phyloP scores from a whole-genome alignment of 2,888 invertebrate species.

The Eupithecia exiguata region DNA sequence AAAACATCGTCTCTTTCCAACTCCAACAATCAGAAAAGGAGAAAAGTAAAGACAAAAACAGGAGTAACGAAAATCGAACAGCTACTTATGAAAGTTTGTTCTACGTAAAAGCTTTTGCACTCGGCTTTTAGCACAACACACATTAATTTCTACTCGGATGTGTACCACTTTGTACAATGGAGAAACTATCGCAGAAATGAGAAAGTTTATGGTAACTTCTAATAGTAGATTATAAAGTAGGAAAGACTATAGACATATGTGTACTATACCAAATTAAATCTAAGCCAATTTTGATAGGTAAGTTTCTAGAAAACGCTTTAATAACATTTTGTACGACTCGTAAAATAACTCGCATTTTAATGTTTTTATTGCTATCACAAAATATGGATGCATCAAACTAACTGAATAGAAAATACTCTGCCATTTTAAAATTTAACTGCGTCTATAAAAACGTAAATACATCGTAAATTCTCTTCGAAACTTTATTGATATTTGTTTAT shows the following conservation, averaged over 20 bases:
- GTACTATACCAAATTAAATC: neutral
- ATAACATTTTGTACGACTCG: neutral
- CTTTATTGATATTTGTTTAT: conserved; percentile 11
- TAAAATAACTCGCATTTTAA: neutral
- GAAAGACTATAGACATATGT: neutral
- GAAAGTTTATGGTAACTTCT: conserved; percentile 17
- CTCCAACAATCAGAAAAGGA: conserved; percentile 22
- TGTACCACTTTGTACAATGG: conserved; percentile 43
- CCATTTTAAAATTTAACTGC: conserved; percentile 14
- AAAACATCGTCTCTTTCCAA: conserved; percentile 33
- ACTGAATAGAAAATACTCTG: conserved; percentile 6
- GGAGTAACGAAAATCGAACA: conserved; percentile 38
- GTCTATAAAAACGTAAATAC: conserved; percentile 7
- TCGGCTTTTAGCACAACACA: conserved; percentile 56
- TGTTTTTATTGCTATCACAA: conserved; percentile 7
- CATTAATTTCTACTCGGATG: conserved; percentile 55
- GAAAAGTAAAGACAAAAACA: conserved; percentile 22
- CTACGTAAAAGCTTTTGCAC: conserved; percentile 54
- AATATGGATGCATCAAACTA: conserved; percentile 4
- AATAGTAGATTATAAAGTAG: neutral
- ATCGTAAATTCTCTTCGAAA: conserved; percentile 15
- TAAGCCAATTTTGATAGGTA: neutral
- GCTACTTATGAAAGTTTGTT: conserved; percentile 48
- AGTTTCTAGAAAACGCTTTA: neutral
- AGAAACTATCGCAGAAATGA: conserved; percentile 41